These are phyloP conservation scores for Tapirus terrestris DNA, from an alignment of 2,113 vertebrate genomes.

Conservation along the genomic window DNA sequence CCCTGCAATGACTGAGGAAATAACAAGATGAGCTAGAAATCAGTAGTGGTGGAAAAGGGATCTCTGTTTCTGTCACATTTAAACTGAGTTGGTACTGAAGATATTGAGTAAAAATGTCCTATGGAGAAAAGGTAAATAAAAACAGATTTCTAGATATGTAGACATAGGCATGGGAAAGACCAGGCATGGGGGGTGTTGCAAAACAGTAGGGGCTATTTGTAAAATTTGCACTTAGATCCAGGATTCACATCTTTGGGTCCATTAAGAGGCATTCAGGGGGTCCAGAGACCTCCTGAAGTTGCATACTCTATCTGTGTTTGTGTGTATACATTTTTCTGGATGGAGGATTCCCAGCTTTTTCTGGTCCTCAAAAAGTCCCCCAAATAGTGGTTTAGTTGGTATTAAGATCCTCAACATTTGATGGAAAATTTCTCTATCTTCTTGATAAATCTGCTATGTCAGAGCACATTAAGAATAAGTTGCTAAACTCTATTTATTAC, in stretches of 20 bases:
- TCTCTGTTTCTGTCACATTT: neutral
- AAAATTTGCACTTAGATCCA: neutral
- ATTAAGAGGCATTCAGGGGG: neutral
- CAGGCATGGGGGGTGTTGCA: neutral
- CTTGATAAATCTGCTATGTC: neutral
- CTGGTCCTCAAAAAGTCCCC: neutral
- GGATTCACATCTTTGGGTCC: neutral
- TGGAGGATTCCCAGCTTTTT: neutral
- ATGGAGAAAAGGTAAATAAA: neutral
- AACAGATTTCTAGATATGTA: neutral
- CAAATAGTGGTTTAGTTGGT: neutral
- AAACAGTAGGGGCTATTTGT: neutral
- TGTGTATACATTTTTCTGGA: neutral
- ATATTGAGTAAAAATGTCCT: neutral
- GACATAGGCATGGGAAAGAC: neutral
- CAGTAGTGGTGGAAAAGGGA: neutral
- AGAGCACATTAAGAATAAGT: neutral
- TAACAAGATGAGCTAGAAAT: neutral
- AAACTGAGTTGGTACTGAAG: constrained; percentile 9
- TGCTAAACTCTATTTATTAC: neutral
- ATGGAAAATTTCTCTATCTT: constrained; percentile 17
- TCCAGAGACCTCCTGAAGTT: neutral
- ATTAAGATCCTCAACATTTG: neutral
- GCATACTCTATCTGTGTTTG: neutral
- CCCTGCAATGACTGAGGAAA: neutral